Conservation (phyloP, 2,888 invertebrate genomes). For the Dendrolimus houi region DNA sequence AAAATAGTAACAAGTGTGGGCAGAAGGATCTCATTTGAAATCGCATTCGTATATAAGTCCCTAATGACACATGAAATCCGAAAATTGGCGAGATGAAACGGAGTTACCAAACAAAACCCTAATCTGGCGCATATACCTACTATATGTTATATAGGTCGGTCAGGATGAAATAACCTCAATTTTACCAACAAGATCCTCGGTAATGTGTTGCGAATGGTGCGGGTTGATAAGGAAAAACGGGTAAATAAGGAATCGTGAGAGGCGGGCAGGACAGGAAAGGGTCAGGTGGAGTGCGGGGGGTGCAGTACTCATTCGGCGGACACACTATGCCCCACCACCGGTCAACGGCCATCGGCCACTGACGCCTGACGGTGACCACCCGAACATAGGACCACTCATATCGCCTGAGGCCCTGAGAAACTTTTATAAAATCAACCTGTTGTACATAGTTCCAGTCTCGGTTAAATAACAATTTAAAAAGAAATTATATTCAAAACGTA, state of each 20-base stretch:
- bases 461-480: no score
- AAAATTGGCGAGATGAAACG: constrained; percentile 36
- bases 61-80: constrained; percentile 36
- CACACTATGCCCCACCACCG: constrained; percentile 35
- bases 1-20: constrained; percentile 4
- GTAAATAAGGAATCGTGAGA: constrained; percentile 63
- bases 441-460: no score
- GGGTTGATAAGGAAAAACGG: constrained; percentile 70
- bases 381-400: no score
- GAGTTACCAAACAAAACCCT: constrained; percentile 36
- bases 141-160: constrained; percentile 24
- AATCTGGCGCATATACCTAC: constrained; percentile 29
- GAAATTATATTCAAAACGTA: no score
- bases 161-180: constrained; percentile 45
- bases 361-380: constrained; percentile 25
- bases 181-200: constrained; percentile 49
- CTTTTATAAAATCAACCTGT: no score
- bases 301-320: constrained; percentile 41
- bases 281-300: constrained; percentile 28
- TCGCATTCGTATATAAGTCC: constrained; percentile 26
- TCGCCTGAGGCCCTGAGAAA: no score
- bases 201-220: constrained; percentile 65
- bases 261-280: constrained; percentile 38
- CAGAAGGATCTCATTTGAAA: constrained; percentile 15
- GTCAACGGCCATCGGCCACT: constrained; percentile 22